Conservation (phyloP, 2,888 invertebrate species). For the Dynastes hyllus region DNA sequence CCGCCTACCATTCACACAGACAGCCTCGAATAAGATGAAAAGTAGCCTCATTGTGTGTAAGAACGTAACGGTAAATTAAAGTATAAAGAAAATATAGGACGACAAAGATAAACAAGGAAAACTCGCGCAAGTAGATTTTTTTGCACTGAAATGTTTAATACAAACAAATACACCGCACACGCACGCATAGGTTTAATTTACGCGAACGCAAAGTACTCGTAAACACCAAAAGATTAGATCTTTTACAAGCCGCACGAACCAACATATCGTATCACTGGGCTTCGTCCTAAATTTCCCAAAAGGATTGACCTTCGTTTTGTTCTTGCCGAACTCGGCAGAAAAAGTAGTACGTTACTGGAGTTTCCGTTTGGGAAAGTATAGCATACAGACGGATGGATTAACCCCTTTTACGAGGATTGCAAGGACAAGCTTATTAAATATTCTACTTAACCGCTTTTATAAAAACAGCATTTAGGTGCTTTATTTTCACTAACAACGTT, state of each 20-base stretch:
- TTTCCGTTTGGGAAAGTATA: neutral
- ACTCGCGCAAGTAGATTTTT: too few relatives aligned
- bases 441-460: neutral
- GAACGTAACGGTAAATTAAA: slow-evolving; percentile 7
- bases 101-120: neutral
- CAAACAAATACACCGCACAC: too few relatives aligned
- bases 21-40: slow-evolving; percentile 7
- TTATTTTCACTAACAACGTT: neutral
- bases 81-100: neutral
- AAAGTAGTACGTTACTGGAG: neutral
- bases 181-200: neutral
- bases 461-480: neutral
- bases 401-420: neutral
- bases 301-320: neutral
- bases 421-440: neutral
- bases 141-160: too few relatives aligned
- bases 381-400: neutral
- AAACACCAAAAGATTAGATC: slow-evolving; percentile 13
- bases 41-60: neutral
- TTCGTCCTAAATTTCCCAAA: slow-evolving; percentile 13
- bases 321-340: neutral
- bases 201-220: neutral
- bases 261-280: neutral
- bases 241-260: slow-evolving; percentile 2
- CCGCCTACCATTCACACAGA: slow-evolving; percentile 11